Evolutionary conservation across 2,888 invertebrate species (phyloP).

Genomic region (Galerucella nymphaeae): DNA sequence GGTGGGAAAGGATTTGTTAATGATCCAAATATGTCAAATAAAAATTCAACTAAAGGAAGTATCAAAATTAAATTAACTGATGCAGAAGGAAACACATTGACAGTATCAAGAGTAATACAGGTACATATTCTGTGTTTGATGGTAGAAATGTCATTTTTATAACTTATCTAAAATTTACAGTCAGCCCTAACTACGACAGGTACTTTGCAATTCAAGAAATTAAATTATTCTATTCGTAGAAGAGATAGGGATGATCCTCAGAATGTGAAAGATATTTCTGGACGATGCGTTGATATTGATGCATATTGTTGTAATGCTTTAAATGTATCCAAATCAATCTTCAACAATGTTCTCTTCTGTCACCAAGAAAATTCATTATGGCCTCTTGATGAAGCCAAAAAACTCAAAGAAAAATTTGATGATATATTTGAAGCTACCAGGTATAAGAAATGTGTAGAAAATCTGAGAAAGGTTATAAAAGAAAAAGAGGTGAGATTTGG

Average conservation of each 20-base stretch:
- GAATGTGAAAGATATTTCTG: conserved; percentile 65
- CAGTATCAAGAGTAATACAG: conserved; percentile 67
- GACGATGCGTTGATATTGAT: conserved; percentile 79
- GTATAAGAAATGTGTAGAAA: conserved; percentile 90
- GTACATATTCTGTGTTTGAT: conserved; percentile 57
- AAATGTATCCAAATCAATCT: conserved; percentile 93
- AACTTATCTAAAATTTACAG: conserved; percentile 1
- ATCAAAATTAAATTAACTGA: conserved; percentile 62
- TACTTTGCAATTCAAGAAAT: conserved; percentile 58
- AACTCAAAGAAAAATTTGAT: conserved; percentile 95
- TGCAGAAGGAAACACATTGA: conserved; percentile 69
- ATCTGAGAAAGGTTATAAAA: conserved; percentile 75
- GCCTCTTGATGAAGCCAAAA: conserved; percentile 94
- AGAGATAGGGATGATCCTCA: conserved; percentile 64
- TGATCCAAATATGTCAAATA: conserved; percentile 82
- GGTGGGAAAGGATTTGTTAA: conserved; percentile 87
- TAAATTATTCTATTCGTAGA: conserved; percentile 63
- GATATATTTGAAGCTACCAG: conserved; percentile 96
- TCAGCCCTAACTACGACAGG: not conserved
- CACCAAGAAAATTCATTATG: conserved; percentile 98
- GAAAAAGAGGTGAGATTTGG: conserved; percentile 61
- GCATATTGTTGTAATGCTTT: conserved; percentile 74
- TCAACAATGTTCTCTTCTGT: conserved; percentile 97
- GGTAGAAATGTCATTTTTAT: not conserved
- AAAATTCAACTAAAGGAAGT: conserved; percentile 62